Conservation (phyloP, 2,888 invertebrate species). For the Octodonta nipae region DNA sequence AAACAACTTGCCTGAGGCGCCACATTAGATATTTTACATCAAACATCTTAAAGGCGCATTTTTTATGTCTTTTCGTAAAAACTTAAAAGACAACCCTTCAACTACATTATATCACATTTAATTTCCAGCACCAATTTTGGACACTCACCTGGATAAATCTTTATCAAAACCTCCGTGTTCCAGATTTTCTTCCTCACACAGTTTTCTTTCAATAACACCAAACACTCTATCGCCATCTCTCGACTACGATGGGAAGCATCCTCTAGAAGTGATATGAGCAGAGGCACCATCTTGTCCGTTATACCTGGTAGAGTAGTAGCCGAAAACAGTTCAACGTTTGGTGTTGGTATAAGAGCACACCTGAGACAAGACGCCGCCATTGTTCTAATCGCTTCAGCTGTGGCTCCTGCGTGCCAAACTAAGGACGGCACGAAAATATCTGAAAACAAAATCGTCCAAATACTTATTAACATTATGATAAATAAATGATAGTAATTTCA, state of each 20-base stretch:
- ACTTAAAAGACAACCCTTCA: too few species aligned
- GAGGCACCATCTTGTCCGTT: conserved; percentile 38
- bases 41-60: too few species aligned
- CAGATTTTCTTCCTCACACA: conserved; percentile 30
- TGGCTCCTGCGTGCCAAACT: conserved; percentile 65
- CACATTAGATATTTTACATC: too few species aligned
- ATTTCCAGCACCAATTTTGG: too few species aligned
- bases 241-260: conserved; percentile 51
- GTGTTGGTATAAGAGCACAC: conserved; percentile 41
- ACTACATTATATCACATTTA: too few species aligned
- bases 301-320: conserved; percentile 9
- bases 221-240: conserved; percentile 46
- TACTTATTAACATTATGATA: too few species aligned
- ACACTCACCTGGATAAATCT: conserved; percentile 50
- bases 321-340: conserved; percentile 20
- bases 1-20: too few species aligned
- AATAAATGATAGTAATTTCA: too few species aligned
- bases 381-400: conserved; percentile 63
- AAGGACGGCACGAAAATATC: conserved; percentile 59
- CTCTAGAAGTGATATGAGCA: conserved; percentile 46
- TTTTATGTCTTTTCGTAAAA: too few species aligned
- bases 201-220: conserved; percentile 36
- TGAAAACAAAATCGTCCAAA: too few species aligned
- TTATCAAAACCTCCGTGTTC: conserved; percentile 44
- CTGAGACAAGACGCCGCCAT: conserved; percentile 62